These are phyloP conservation scores for Drosophila rufa DNA, from an alignment of 1,140 invertebrate genomes.

Conservation along the genomic window DNA sequence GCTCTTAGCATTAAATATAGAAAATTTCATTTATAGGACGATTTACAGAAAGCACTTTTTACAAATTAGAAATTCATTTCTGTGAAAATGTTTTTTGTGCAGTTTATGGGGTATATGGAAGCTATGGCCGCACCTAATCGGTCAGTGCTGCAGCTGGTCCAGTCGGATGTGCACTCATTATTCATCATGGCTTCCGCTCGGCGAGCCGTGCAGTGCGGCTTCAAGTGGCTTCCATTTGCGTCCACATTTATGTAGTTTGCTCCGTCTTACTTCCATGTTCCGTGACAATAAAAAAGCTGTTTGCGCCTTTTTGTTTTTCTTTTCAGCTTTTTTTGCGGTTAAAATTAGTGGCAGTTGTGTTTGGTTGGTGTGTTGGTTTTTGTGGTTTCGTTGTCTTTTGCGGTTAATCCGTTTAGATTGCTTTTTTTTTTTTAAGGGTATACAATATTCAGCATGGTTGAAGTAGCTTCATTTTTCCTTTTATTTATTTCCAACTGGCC, in stretches of 20 bases:
- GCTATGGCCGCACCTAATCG: conserved; percentile 19
- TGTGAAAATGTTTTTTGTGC: not conserved
- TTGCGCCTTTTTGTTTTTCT: conserved; percentile 32
- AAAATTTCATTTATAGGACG: too few species aligned
- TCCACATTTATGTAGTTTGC: conserved; percentile 21
- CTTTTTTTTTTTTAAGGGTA: conserved; percentile 24
- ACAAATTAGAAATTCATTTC: not conserved
- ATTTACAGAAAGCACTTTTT: too few species aligned
- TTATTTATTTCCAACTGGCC: conserved; percentile 5
- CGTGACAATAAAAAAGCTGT: conserved; percentile 62
- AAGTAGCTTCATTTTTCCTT: not conserved
- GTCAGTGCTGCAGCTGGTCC: conserved; percentile 24
- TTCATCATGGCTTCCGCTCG: conserved; percentile 65
- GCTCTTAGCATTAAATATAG: too few species aligned
- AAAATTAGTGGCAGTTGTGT: conserved; percentile 68
- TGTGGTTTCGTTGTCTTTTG: conserved; percentile 47
- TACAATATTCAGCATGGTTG: not conserved
- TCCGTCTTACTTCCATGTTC: conserved; percentile 8
- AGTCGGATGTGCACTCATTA: conserved; percentile 62
- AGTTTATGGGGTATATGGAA: conserved; percentile 43
- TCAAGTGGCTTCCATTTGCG: conserved; percentile 40
- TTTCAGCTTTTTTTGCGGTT: conserved; percentile 49
- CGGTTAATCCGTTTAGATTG: conserved; percentile 65
- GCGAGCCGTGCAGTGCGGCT: conserved; percentile 24
- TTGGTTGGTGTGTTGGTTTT: conserved; percentile 44